These are phyloP conservation scores for Polydrusus pterygomalis DNA, from an alignment of 2,888 invertebrate species.

Conservation along the genomic window DNA sequence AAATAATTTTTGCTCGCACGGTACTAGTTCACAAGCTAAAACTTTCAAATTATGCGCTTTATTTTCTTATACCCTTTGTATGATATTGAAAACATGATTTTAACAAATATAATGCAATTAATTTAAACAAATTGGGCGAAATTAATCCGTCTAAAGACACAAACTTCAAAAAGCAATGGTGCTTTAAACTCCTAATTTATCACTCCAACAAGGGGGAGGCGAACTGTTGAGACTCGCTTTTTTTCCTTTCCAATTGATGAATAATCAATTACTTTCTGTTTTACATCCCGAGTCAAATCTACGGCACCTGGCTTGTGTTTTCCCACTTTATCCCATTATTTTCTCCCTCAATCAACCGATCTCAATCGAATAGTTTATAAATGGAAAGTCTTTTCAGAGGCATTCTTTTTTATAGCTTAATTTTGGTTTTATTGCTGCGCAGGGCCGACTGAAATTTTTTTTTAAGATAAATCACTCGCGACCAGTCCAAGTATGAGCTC, in stretches of 20 bases:
- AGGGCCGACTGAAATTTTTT: not conserved
- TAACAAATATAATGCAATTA: conserved; percentile 1
- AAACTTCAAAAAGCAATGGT: conserved; percentile 66
- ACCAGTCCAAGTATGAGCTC: no score
- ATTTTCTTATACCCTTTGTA: no score
- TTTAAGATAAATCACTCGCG: not conserved
- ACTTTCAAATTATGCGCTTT: no score
- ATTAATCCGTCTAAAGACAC: conserved; percentile 13
- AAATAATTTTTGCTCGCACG: no score
- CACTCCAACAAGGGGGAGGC: conserved; percentile 62
- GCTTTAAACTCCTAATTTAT: conserved; percentile 71
- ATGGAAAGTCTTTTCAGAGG: conserved; percentile 43
- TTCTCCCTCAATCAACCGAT: conserved; percentile 67
- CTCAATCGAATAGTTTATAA: conserved; percentile 63
- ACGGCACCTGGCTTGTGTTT: conserved; percentile 71
- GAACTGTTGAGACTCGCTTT: conserved; percentile 67
- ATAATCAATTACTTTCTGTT: conserved; percentile 72
- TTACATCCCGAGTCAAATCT: conserved; percentile 70
- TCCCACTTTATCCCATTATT: conserved; percentile 67
- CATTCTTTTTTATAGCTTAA: conserved; percentile 26
- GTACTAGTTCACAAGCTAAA: no score
- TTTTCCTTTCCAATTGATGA: conserved; percentile 68
- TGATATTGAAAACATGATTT: not conserved
- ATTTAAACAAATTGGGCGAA: conserved; percentile 6
- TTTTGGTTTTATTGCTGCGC: conserved; percentile 1